Conservation (phyloP, 2,113 vertebrate genomes). For the Marmota monax region DNA sequence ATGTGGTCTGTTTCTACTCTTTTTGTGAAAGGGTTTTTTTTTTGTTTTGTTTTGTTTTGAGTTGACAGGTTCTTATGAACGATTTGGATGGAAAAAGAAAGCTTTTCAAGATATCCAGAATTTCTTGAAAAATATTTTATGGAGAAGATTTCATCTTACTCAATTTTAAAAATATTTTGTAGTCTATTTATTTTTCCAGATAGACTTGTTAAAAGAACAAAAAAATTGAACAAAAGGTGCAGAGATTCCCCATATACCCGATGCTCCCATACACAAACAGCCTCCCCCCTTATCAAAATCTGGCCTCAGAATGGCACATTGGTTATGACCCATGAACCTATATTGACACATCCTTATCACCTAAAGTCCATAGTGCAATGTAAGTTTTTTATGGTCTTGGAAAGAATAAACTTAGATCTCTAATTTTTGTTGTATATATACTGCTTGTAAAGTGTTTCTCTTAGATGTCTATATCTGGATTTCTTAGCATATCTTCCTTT, state of each 20-base stretch:
- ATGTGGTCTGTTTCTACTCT: conserved; percentile 68
- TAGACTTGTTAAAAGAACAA: conserved; percentile 5
- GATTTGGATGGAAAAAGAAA: conserved; percentile 55
- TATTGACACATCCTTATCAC: not conserved
- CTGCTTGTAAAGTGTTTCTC: not conserved
- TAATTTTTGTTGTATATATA: not conserved
- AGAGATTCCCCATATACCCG: not conserved
- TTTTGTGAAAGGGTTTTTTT: conserved; percentile 82
- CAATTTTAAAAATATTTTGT: conserved; percentile 52
- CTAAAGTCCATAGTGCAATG: not conserved
- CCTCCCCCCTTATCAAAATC: not conserved
- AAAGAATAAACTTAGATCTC: conserved; percentile 45
- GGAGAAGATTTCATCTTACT: not conserved
- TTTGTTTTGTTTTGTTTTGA: conserved; percentile 46
- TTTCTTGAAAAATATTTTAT: not conserved
- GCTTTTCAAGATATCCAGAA: not conserved
- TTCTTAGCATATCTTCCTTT: conserved; percentile 6
- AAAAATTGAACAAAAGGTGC: not conserved
- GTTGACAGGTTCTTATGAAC: conserved; percentile 82
- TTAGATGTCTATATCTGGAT: conserved; percentile 46
- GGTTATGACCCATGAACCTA: not conserved
- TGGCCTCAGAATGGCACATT: not conserved
- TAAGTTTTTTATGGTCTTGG: not conserved
- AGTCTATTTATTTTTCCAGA: conserved; percentile 25
- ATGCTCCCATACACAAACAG: not conserved